Conservation (phyloP, 2,888 invertebrate species). For the Drosophila stalkeri region DNA sequence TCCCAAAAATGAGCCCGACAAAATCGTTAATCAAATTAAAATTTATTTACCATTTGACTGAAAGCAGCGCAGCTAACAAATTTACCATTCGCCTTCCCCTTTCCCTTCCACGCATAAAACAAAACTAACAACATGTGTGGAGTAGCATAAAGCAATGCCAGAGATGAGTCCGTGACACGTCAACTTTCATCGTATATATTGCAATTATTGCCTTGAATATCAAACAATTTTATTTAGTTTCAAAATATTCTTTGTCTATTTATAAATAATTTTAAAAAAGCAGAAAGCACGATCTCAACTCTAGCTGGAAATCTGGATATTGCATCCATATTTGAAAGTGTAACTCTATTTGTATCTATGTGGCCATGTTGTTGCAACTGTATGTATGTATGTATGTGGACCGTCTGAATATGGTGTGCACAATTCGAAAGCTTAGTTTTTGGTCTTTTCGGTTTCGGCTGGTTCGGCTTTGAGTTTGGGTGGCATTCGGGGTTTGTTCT, state of each 20-base stretch:
- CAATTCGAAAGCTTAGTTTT: slow-evolving; percentile 68
- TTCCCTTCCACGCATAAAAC: slow-evolving; percentile 1
- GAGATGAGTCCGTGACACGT: slow-evolving; percentile 9
- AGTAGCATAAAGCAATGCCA: neutral
- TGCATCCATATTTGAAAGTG: slow-evolving; percentile 22
- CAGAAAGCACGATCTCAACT: slow-evolving; percentile 4
- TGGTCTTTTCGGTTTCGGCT: slow-evolving; percentile 20
- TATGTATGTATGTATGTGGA: slow-evolving; percentile 12
- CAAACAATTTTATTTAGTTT: neutral
- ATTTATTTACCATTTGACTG: slow-evolving; percentile 60
- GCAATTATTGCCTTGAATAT: neutral
- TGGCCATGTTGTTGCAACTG: slow-evolving; percentile 2
- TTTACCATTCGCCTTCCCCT: slow-evolving; percentile 46
- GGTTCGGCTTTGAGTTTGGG: slow-evolving; percentile 7
- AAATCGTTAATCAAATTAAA: slow-evolving; percentile 76
- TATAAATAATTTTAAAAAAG: neutral
- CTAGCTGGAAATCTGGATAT: neutral
- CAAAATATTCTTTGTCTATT: neutral
- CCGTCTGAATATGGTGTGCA: slow-evolving; percentile 54
- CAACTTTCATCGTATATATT: neutral
- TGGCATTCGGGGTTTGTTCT: slow-evolving; percentile 26
- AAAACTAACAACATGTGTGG: slow-evolving; percentile 42
- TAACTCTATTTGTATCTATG: slow-evolving; percentile 13
- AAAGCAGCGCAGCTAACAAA: slow-evolving; percentile 44
- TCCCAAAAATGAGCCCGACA: slow-evolving; percentile 39